phyloP scores from a whole-genome alignment of 2,113 vertebrate genomes.

The Amblyornis subalaris region DNA sequence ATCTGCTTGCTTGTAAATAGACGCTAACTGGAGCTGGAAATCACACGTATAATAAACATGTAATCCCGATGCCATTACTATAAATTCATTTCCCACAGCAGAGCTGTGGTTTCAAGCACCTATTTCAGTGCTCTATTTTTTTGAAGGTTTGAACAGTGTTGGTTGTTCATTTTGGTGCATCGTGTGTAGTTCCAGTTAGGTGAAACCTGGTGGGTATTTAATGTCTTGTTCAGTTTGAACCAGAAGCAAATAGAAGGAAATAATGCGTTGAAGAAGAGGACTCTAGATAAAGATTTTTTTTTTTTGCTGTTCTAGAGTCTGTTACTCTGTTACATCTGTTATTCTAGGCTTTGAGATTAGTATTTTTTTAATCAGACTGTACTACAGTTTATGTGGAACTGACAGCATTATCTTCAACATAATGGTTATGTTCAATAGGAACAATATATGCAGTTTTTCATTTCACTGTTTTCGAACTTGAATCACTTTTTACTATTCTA shows the following conservation, averaged over 20 bases:
- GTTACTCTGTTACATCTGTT: neutral
- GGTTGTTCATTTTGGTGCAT: neutral
- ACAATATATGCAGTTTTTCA: neutral
- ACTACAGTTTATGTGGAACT: neutral
- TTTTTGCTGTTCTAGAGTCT: neutral
- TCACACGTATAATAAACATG: neutral
- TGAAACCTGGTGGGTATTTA: neutral
- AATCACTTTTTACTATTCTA: constrained; percentile 10
- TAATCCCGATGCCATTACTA: neutral
- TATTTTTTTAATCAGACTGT: neutral
- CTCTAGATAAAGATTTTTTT: neutral
- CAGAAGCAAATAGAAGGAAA: neutral
- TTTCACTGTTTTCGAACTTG: neutral
- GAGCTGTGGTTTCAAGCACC: neutral
- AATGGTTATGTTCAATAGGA: neutral
- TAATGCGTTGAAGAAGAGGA: neutral
- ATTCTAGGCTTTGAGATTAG: neutral
- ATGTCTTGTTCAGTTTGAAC: neutral
- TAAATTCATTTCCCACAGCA: neutral
- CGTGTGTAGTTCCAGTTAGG: neutral
- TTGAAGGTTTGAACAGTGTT: neutral
- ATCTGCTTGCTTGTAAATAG: constrained; percentile 15
- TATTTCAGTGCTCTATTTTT: neutral
- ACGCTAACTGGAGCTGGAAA: constrained; percentile 12
- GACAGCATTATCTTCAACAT: neutral